A percentile compares a stretch with the other conserved stretches of the same genome.
Conservation (phyloP, 1,140 invertebrate species). For the Acromyrmex echinatior region DNA sequence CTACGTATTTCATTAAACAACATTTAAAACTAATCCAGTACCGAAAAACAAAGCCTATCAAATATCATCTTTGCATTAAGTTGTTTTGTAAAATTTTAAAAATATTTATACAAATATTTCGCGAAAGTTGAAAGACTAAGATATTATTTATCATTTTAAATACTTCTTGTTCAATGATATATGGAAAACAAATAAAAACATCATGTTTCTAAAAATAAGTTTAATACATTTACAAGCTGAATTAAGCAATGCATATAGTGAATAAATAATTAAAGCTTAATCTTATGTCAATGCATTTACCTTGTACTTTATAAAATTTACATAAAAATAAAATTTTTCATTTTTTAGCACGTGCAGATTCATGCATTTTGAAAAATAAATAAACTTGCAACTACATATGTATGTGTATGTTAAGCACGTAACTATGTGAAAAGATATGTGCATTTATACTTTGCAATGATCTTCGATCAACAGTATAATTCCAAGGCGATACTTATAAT, state of each 20-base stretch:
- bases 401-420: background rate
- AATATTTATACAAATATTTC: background rate
- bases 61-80: background rate
- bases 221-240: background rate
- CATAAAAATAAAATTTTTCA: background rate
- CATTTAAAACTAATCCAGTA: background rate
- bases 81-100: background rate
- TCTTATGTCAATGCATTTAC: background rate
- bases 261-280: background rate
- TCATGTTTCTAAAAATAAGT: background rate
- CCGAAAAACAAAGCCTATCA: background rate
- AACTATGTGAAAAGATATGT: background rate
- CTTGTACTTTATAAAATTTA: background rate
- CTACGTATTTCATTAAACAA: background rate
- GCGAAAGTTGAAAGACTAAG: background rate
- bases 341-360: background rate
- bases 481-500: constrained; percentile 6
- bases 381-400: no score
- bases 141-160: background rate
- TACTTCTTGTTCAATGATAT: background rate
- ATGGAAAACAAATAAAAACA: background rate
- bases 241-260: background rate
- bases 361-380: background rate
- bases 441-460: constrained; percentile 12
- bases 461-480: constrained; percentile 10